Percentiles rank a stretch among this genome's conserved stretches.
These are phyloP conservation scores for Drosophila paucipuncta DNA, from an alignment of 2,888 invertebrate species.

Conservation along the genomic window DNA sequence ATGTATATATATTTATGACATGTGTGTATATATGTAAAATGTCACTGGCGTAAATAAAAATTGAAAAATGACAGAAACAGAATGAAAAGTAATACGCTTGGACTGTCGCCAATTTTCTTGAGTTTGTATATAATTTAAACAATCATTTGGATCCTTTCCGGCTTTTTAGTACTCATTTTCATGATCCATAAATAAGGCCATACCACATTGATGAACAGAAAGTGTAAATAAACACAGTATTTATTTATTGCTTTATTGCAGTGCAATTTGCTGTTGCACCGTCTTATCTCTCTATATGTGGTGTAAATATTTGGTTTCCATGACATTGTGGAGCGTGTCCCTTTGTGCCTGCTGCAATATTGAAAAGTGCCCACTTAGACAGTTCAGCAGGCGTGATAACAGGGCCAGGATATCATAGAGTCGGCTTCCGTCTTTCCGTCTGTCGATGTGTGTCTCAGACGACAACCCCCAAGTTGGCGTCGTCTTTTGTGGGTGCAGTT, in stretches of 20 bases:
- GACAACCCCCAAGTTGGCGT: slow-evolving; percentile 53
- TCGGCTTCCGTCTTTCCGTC: slow-evolving; percentile 41
- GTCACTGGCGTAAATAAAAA: slow-evolving; percentile 62
- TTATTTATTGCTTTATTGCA: slow-evolving; percentile 42
- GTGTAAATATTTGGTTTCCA: slow-evolving; percentile 66
- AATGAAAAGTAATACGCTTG: slow-evolving; percentile 47
- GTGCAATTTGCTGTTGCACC: slow-evolving; percentile 37
- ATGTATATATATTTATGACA: neutral
- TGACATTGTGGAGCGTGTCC: slow-evolving; percentile 34
- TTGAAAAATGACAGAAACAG: slow-evolving; percentile 42
- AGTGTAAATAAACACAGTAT: slow-evolving; percentile 41
- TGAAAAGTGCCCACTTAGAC: slow-evolving; percentile 55
- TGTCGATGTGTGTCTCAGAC: slow-evolving; percentile 20
- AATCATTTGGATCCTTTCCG: slow-evolving; percentile 46
- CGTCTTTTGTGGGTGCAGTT: slow-evolving; percentile 68
- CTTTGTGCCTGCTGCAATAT: slow-evolving; percentile 26
- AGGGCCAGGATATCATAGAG: slow-evolving; percentile 61
- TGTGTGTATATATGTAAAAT: slow-evolving; percentile 46
- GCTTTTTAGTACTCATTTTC: slow-evolving; percentile 38
- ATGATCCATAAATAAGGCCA: slow-evolving; percentile 45
- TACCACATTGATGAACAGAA: slow-evolving; percentile 11
- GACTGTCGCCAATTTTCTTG: slow-evolving; percentile 57
- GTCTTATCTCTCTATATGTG: slow-evolving; percentile 49
- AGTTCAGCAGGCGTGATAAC: slow-evolving; percentile 51
- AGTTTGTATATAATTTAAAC: slow-evolving; percentile 38